A percentile compares a stretch with the other conserved stretches of the same genome.
These are phyloP conservation scores for Turdus rufiventris DNA, from an alignment of 2,113 vertebrate genomes.

Conservation along the genomic window DNA sequence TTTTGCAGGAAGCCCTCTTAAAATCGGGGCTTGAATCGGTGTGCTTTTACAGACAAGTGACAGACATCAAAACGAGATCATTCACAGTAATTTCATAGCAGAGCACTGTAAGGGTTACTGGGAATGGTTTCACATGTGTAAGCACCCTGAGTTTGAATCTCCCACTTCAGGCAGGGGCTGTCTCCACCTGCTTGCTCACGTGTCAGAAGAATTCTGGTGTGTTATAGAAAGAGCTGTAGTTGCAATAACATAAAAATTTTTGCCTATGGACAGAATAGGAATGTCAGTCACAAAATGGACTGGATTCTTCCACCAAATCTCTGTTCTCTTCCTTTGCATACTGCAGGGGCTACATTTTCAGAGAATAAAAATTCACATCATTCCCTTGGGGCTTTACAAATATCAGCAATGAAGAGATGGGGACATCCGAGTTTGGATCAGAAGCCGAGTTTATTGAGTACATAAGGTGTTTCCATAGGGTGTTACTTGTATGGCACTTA, in stretches of 20 bases:
- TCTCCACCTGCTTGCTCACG: neutral
- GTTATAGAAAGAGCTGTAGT: neutral
- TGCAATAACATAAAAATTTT: neutral
- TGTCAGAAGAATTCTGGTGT: neutral
- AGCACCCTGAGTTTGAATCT: neutral
- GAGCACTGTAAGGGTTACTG: neutral
- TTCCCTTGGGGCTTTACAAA: neutral
- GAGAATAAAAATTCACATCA: neutral
- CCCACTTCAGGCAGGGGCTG: neutral
- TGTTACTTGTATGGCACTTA: no score
- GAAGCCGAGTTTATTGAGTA: no score
- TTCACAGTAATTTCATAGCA: neutral
- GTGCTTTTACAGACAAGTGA: neutral
- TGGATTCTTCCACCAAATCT: neutral
- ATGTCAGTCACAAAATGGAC: neutral
- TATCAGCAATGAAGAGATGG: no score
- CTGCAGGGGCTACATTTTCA: neutral
- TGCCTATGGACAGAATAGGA: neutral
- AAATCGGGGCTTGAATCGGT: fast-evolving
- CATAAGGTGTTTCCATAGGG: no score
- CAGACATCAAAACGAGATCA: neutral
- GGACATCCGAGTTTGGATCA: no score
- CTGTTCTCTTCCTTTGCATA: neutral
- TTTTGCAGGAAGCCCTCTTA: neutral
- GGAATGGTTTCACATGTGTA: neutral